Evolutionary conservation across 2,888 invertebrate genomes (phyloP), one percentile per base, ranked within the genome.

Genomic region (Coelopa pilipes): DNA sequence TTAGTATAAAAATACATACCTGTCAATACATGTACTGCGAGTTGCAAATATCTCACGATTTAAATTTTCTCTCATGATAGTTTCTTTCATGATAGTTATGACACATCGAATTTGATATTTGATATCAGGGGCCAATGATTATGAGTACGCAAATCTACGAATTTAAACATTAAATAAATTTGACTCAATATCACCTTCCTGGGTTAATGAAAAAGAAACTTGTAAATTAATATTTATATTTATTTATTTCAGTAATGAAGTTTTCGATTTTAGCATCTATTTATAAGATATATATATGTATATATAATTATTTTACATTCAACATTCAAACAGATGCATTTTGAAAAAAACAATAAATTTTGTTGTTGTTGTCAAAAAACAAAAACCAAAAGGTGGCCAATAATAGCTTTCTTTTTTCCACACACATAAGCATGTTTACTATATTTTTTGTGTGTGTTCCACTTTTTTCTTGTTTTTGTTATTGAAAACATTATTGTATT

Each of bases 401-500:
- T 34, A 2, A 34, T 34, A 34, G 7, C 34, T 34, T 34, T 34
- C 34, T 34, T 34, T 34, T 7, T 34, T 34, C 7, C 34, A 34
- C 34, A 7, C 34, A 34, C 34, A 34, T 7, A 34, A 34, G 7
- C 7, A 7, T 34, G 34, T 34, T 34, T 34, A 7, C 34, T 34
- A 2, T 2, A 34, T 34, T 34, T 34, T 34, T n/a, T n/a, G n/a
- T n/a, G n/a, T n/a, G n/a, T n/a, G n/a, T n/a, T 2, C 34, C 34
- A 34, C 34, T 34, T 34, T 34, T 7, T 34, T 34, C 7, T 7
- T 4, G 34, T 57, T 74, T 73, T 71, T 50, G 70, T 67, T 62
- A 76, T 24, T 74, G 72, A 74, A 76, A 74, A 62, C 15, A 74
- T 73, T 72, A 74, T 76, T 68, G 17, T 24, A 50, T 68, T 72